Evolutionary conservation across 2,113 vertebrate species (phyloP), one percentile per base, ranked within the genome.

Genomic region (Bubo scandiacus): DNA sequence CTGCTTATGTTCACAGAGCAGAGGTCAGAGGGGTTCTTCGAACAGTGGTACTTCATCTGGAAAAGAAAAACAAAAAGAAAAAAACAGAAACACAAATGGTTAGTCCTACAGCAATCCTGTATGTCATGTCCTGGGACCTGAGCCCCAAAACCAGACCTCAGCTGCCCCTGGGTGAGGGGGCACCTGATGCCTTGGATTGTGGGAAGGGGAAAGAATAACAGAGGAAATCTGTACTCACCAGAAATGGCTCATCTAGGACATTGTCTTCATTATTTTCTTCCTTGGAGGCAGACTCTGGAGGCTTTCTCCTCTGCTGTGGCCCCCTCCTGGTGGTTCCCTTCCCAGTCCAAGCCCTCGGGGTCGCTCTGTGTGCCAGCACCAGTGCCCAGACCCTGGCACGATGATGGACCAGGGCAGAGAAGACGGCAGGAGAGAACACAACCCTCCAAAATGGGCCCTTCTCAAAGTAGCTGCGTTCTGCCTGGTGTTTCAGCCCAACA

Each of bases 1-100:
- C 98, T 98, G 19, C 98, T 99, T 86, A 99, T 95, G 32, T 99
- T 96, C 68, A 99, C 88, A 23, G 75, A 98, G 96, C 98, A 99
- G 58, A 99, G 97, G 29, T 99, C 98, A 8, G 98, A 98, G 1
- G 99, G 98, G 19, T 96, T 95, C 59, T 96, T 97, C 66, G 98
- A 98, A 80, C 77, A 81, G 80, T 98, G 98, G 63, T 98, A 95
- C 67, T 83, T 97, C 86, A 99, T 98, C 99, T 99, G 78, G 16
- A 12, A 43, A 43, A 57, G 30, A 81, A 71, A 36, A 77, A 84
- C 27, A 34, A 4, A n/a, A 89, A 14, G 30, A 29, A 84, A 34
- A 45, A 4, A n/a, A 90, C 11, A 30, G 7, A 29, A 80, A 51
- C 43, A 45, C 51, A 92, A 58, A 90, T 29, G 57, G 43, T 94